Conservation (phyloP, 2,888 invertebrate genomes). For the Sinohyriopsis cumingii region DNA sequence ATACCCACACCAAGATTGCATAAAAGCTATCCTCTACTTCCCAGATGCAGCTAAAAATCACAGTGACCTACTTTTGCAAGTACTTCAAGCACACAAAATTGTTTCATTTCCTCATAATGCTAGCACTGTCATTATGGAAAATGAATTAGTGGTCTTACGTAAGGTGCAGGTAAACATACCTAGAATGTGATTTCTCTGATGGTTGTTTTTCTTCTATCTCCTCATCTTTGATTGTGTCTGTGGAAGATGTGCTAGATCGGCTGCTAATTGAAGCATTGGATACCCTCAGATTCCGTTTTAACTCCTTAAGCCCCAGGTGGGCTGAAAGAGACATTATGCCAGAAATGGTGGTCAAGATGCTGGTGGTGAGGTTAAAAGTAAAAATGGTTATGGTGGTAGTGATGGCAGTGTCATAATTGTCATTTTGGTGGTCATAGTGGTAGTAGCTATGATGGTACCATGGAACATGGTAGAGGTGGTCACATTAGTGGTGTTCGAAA, state of each 20-base stretch:
- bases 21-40: too few species aligned
- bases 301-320: constrained; percentile 32
- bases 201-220: constrained; percentile 12
- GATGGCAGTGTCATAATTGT: background rate
- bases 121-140: constrained; percentile 15
- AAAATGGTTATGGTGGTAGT: background rate
- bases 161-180: constrained; percentile 11
- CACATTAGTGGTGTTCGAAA: too few species aligned
- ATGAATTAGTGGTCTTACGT: background rate
- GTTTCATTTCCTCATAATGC: too few species aligned
- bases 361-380: background rate
- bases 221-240: constrained; percentile 39
- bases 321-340: constrained; percentile 12
- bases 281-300: constrained; percentile 19
- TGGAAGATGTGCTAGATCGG: constrained; percentile 26
- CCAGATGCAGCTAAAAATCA: too few species aligned
- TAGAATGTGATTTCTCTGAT: constrained; percentile 25
- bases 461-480: too few species aligned
- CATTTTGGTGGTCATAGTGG: background rate
- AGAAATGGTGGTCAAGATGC: background rate
- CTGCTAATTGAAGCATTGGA: constrained; percentile 22
- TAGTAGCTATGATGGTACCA: background rate
- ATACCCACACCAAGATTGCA: too few species aligned
- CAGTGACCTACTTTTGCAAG: too few species aligned
- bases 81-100: too few species aligned